Percentiles rank a stretch among this genome's conserved stretches.
phyloP scores from a whole-genome alignment of 2,113 vertebrate species.

The Petroica traversi region DNA sequence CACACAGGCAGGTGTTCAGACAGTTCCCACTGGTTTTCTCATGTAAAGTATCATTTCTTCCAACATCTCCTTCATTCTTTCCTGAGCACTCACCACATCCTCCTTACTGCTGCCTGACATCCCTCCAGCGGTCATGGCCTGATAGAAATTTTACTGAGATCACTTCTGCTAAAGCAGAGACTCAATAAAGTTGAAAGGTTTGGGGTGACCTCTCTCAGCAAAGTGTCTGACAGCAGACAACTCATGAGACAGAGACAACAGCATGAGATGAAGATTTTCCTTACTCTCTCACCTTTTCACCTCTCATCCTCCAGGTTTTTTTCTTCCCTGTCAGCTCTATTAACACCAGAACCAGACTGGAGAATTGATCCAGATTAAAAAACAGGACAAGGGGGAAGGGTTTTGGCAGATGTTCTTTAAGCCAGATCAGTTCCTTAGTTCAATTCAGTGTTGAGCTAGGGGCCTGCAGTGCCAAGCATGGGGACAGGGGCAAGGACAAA shows the following conservation, averaged over 20 bases:
- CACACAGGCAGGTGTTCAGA: background rate
- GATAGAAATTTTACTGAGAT: background rate
- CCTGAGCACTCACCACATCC: background rate
- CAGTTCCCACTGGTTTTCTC: background rate
- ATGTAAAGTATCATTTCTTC: background rate
- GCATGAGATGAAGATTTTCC: background rate
- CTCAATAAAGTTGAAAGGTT: background rate
- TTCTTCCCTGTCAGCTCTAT: background rate
- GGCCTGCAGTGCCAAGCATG: fast-evolving
- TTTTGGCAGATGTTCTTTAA: conserved; percentile 14
- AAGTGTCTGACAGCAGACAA: background rate
- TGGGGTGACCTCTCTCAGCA: background rate
- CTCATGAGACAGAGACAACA: background rate
- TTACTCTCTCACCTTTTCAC: background rate
- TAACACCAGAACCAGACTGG: background rate
- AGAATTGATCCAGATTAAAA: conserved; percentile 8
- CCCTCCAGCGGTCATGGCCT: background rate
- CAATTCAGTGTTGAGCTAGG: background rate
- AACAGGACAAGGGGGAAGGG: background rate
- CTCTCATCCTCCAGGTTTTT: background rate
- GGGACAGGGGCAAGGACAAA: background rate
- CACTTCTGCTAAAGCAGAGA: background rate
- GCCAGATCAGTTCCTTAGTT: background rate
- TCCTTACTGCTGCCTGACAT: background rate
- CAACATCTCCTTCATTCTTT: background rate